Evolutionary conservation across 2,797 vertebrate species (phyloP), one percentile per base, ranked within the genome.

Genomic region (Sebastes diploproa): DNA sequence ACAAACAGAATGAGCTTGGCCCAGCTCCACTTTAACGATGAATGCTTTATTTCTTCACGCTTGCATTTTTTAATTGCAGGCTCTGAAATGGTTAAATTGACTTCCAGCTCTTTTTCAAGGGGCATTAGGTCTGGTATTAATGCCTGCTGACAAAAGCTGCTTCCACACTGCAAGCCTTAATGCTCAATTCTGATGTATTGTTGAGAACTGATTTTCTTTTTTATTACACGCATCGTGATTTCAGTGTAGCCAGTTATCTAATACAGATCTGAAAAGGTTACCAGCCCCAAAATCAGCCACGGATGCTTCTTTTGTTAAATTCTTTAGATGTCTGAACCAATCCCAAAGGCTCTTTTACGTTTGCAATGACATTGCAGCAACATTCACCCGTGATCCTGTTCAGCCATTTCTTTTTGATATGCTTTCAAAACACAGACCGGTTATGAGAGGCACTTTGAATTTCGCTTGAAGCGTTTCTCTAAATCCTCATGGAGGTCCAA

Each of bases 111-210:
- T 77, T 81, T 86, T 72, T 56, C 65, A 77, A 34, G 61, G 70
- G 56, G 85, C 63, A 84, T 87, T 78, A 78, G 69, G 66, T 82
- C 25, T 82, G 64, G 36, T 85, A 78, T 84, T 77, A 83, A 81
- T 75, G 61, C 32, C 77, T 75, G 76, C 80, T 80, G 80, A 91
- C 79, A 81, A 87, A 85, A 66, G 70, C 79, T 70, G 62, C 59
- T 70, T 78, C 42, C 67, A 59, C 77, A 46, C 58, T 38, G 54
- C 52, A 63, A 74, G 42, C 30, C 63, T 68, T 68, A 77, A 62
- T 58, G 62, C n/a, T 46, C 61, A 62, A 1, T 52, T 77, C 22
- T 71, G 29, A 81, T 72, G 22, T 25, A 50, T 2, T 82, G n/a
- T 54, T 11, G 60, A 58, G 65, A 71, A 63, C 56, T 13, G 42